These are phyloP conservation scores for Odocoileus hemionus DNA, from an alignment of 2,113 vertebrate genomes.

Conservation along the genomic window DNA sequence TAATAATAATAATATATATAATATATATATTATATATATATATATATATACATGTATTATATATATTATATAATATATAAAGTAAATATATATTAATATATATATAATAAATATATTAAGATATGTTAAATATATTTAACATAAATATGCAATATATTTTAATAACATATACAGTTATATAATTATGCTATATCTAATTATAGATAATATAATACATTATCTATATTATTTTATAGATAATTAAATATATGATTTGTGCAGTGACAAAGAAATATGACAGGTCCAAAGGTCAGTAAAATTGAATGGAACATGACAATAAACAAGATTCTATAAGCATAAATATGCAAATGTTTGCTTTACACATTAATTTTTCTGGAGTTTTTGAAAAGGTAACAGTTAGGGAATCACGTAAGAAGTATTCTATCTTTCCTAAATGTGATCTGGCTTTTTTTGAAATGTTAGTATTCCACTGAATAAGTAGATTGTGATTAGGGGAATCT, in stretches of 20 bases:
- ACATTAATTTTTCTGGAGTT: slow-evolving; percentile 19
- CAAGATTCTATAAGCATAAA: not conserved
- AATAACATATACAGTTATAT: no score
- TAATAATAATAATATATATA: no score
- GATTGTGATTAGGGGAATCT: slow-evolving; percentile 8
- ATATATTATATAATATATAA: no score
- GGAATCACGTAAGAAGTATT: slow-evolving; percentile 38
- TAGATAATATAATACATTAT: no score
- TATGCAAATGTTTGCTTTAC: not conserved
- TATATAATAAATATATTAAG: no score
- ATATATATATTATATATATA: no score
- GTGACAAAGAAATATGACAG: not conserved
- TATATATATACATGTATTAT: no score
- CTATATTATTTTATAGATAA: slow-evolving; percentile 3
- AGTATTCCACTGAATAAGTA: slow-evolving; percentile 26
- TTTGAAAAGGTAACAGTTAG: slow-evolving; percentile 24
- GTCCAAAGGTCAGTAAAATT: slow-evolving; percentile 11
- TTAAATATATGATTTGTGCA: slow-evolving; percentile 29
- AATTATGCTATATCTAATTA: no score
- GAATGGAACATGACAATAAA: not conserved
- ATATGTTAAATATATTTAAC: no score
- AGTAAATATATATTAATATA: no score
- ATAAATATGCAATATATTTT: no score
- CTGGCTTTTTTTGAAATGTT: not conserved
- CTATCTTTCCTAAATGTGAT: slow-evolving; percentile 21